A percentile compares a stretch with the other conserved stretches of the same genome.
Conservation (phyloP, 2,797 vertebrate genomes). For the Hypotaenidia okinawae region DNA sequence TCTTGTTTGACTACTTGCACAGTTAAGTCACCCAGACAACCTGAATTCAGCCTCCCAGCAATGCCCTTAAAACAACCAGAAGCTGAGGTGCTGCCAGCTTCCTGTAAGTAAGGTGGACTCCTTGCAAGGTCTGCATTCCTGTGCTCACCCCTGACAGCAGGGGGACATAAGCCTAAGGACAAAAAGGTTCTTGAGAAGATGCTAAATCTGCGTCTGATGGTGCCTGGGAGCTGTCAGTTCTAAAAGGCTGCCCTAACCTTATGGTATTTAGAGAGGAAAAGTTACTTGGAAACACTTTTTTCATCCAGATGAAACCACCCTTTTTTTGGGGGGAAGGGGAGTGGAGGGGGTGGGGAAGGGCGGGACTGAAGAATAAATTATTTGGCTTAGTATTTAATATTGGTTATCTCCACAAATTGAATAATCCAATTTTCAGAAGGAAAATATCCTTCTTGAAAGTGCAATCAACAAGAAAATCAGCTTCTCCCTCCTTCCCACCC, state of each 20-base stretch:
- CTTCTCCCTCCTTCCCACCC: background rate
- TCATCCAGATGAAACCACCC: background rate
- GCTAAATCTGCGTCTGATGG: background rate
- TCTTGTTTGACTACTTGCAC: conserved; percentile 44
- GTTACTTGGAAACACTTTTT: background rate
- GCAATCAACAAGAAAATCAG: background rate
- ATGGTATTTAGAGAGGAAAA: background rate
- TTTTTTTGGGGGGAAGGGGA: background rate
- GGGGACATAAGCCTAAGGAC: background rate
- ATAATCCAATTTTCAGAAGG: background rate
- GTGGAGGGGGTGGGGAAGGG: too few species aligned
- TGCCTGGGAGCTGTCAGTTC: background rate
- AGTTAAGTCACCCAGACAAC: background rate
- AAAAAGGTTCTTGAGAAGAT: background rate
- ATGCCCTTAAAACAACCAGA: background rate
- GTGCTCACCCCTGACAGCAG: background rate
- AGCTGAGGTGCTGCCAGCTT: background rate
- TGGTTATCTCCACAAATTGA: background rate
- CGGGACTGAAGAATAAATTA: background rate
- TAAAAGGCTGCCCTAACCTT: background rate
- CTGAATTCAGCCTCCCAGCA: background rate
- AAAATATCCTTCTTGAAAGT: background rate
- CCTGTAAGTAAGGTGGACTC: background rate
- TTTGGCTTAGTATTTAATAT: background rate
- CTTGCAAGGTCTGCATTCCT: background rate